Conservation (phyloP, 2,888 invertebrate genomes). For the Nomada ferruginata region DNA sequence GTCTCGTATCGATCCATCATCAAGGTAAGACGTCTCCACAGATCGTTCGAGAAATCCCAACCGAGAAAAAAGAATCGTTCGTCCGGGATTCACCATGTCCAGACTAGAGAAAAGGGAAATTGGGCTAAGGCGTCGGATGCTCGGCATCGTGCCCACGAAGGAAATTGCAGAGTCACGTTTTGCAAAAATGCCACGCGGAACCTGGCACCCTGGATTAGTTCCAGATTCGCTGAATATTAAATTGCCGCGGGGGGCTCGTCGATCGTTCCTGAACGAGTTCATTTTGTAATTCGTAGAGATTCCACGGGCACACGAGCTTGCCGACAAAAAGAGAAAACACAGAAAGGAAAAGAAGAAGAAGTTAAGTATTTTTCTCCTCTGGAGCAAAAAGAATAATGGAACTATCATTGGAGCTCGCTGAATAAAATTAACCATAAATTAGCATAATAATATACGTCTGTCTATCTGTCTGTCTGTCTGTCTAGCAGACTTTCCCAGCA, state of each 20-base stretch:
- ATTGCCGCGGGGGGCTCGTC: slow-evolving; percentile 30
- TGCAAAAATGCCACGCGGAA: slow-evolving; percentile 51
- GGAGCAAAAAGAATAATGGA: background rate
- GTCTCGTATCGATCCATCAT: too few relatives aligned
- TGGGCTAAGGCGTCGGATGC: slow-evolving; percentile 16
- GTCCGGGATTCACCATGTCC: background rate
- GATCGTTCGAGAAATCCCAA: slow-evolving; percentile 26
- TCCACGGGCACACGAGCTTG: background rate
- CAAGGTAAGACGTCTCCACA: background rate
- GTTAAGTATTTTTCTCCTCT: background rate
- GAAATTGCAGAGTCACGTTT: slow-evolving; percentile 63
- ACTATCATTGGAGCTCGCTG: background rate
- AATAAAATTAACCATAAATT: slow-evolving; percentile 2
- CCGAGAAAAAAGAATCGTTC: slow-evolving; percentile 37
- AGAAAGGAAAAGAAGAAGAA: too few relatives aligned
- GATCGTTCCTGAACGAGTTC: slow-evolving; percentile 5
- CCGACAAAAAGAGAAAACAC: background rate
- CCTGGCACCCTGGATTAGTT: slow-evolving; percentile 51
- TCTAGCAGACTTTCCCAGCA: background rate
- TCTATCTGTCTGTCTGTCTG: background rate
- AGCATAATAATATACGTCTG: background rate
- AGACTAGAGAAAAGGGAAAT: background rate
- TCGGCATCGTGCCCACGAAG: slow-evolving; percentile 57
- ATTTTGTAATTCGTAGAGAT: slow-evolving; percentile 2
- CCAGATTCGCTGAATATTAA: slow-evolving; percentile 62